These are phyloP conservation scores for Rhabdomys pumilio DNA, from an alignment of 2,797 vertebrate genomes.

Conservation along the genomic window DNA sequence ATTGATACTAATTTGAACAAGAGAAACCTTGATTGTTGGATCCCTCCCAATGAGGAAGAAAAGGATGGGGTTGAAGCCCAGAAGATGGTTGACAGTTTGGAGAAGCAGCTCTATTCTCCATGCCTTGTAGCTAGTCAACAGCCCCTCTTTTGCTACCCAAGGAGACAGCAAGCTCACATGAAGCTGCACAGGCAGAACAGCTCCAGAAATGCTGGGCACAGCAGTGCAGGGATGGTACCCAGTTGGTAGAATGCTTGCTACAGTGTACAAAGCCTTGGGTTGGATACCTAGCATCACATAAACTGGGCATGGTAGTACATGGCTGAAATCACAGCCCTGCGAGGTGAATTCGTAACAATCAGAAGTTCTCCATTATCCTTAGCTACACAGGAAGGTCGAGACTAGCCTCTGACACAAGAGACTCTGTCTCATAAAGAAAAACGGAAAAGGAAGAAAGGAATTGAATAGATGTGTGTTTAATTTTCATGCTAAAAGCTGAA, in stretches of 20 bases:
- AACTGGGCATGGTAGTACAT: not conserved
- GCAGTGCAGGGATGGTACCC: not conserved
- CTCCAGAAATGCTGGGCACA: not conserved
- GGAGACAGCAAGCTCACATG: not conserved
- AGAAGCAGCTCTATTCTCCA: not conserved
- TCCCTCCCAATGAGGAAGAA: not conserved
- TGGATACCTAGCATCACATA: not conserved
- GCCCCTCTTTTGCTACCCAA: not conserved
- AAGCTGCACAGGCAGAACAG: not conserved
- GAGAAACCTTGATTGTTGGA: not conserved
- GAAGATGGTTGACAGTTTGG: not conserved
- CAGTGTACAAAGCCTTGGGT: not conserved
- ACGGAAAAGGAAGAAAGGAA: not conserved
- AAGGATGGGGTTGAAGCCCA: not conserved
- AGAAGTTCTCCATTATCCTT: not conserved
- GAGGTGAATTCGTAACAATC: not conserved
- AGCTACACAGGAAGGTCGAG: not conserved
- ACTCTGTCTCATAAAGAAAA: not conserved
- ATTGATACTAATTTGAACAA: not conserved
- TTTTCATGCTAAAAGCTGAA: not conserved
- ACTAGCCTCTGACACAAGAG: not conserved
- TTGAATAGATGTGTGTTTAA: not conserved
- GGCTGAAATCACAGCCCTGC: not conserved
- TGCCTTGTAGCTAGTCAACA: not conserved
- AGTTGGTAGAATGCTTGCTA: not conserved